A percentile compares a stretch with the other conserved stretches of the same genome.
These are phyloP conservation scores for Heliothis virescens DNA, from an alignment of 1,140 invertebrate genomes.

Conservation along the genomic window DNA sequence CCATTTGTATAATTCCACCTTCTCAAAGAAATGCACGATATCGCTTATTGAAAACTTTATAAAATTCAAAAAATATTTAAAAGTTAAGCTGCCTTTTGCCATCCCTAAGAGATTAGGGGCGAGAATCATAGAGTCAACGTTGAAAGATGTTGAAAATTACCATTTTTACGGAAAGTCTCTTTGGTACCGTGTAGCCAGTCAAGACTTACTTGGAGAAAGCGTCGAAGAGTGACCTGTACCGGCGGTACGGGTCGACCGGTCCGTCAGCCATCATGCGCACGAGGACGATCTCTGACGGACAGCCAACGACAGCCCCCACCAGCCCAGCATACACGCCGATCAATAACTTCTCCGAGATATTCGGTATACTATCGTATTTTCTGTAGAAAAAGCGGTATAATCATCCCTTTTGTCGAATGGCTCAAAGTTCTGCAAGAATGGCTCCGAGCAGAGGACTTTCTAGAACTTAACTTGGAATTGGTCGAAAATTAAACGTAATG, in stretches of 20 bases:
- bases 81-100: too few relatives aligned
- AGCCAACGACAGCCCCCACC: slow-evolving; percentile 60
- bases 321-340: slow-evolving; percentile 61
- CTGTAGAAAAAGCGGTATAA: slow-evolving; percentile 34
- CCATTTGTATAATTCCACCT: not conserved
- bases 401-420: too few relatives aligned
- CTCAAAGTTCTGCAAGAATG: too few relatives aligned
- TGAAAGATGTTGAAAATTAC: not conserved
- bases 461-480: too few relatives aligned
- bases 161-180: too few relatives aligned
- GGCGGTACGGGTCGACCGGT: slow-evolving; percentile 43
- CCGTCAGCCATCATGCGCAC: slow-evolving; percentile 64
- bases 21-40: not conserved
- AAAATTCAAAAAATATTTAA: not conserved
- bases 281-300: slow-evolving; percentile 63
- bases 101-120: too few relatives aligned
- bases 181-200: too few relatives aligned
- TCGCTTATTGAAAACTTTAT: not conserved
- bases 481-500: too few relatives aligned
- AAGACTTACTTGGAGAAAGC: slow-evolving; percentile 52
- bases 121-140: too few relatives aligned
- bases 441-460: too few relatives aligned
- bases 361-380: slow-evolving; percentile 48
- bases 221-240: slow-evolving; percentile 51
- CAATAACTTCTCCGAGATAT: slow-evolving; percentile 49